Evolutionary conservation across 2,797 vertebrate species (phyloP).

Genomic region (Phataginus tricuspis): DNA sequence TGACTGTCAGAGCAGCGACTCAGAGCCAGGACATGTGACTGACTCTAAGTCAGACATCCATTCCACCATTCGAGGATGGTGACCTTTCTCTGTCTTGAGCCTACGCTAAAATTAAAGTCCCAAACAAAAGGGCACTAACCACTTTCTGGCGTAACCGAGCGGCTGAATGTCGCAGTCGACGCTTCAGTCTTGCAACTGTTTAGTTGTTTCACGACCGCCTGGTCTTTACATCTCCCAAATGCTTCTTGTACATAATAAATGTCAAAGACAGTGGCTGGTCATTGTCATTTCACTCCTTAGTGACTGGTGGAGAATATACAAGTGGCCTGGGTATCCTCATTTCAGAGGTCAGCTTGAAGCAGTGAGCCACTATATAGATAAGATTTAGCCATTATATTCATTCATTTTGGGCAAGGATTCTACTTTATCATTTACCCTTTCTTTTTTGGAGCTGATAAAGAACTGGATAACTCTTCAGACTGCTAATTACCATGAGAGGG

Average conservation of each 20-base stretch:
- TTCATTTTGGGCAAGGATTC: slow-evolving; percentile 11
- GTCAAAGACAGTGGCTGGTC: background rate
- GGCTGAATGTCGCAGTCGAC: slow-evolving; percentile 33
- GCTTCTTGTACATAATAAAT: background rate
- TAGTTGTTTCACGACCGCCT: background rate
- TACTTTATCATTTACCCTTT: slow-evolving; percentile 21
- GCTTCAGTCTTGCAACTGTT: background rate
- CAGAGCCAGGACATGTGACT: background rate
- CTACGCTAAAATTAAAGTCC: slow-evolving; percentile 54
- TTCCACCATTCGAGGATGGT: background rate
- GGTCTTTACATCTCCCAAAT: slow-evolving; percentile 35
- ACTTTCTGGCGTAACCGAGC: slow-evolving; percentile 6
- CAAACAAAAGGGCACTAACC: slow-evolving; percentile 41
- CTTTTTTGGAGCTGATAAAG: slow-evolving; percentile 43
- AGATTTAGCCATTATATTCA: slow-evolving; percentile 21
- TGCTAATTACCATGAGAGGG: background rate
- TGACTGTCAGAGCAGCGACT: slow-evolving; percentile 52
- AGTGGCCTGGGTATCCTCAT: background rate
- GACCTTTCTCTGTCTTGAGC: slow-evolving; percentile 21
- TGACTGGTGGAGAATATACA: background rate
- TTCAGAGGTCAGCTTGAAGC: slow-evolving; percentile 6
- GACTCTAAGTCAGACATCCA: slow-evolving; percentile 2
- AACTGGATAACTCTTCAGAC: background rate
- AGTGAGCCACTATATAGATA: background rate
- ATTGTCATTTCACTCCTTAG: slow-evolving; percentile 34